Conservation (phyloP, 2,113 vertebrate species). For the Eleginops maclovinus region DNA sequence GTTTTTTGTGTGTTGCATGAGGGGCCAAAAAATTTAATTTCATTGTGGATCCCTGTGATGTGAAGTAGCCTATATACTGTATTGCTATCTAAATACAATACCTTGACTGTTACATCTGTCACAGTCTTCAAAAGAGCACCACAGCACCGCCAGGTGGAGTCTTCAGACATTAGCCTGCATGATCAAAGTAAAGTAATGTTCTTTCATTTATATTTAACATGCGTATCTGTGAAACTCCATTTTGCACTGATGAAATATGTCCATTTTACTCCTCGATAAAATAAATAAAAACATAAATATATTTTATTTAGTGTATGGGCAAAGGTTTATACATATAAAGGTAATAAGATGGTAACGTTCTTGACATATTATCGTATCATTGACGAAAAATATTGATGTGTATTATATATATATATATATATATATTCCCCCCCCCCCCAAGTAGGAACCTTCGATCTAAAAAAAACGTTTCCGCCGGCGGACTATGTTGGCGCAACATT, state of each 20-base stretch:
- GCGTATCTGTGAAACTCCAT: not conserved
- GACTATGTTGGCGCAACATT: not conserved
- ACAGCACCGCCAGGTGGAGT: constrained; percentile 19
- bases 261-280: not conserved
- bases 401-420: too few species aligned
- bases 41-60: not conserved
- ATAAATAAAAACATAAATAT: too few species aligned
- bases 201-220: not conserved
- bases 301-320: too few species aligned
- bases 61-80: not conserved
- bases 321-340: not conserved
- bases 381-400: not conserved
- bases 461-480: constrained; percentile 18
- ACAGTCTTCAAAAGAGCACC: not conserved
- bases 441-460: constrained; percentile 44
- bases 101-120: too few species aligned
- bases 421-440: too few species aligned
- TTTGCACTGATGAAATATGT: not conserved
- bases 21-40: too few species aligned
- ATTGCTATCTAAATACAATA: not conserved
- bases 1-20: too few species aligned
- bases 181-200: not conserved
- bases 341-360: not conserved
- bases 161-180: not conserved
- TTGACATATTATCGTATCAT: not conserved